Base-by-base conservation (phyloP, 2,888 invertebrate genomes). In the Gortyna flavago region DNA sequence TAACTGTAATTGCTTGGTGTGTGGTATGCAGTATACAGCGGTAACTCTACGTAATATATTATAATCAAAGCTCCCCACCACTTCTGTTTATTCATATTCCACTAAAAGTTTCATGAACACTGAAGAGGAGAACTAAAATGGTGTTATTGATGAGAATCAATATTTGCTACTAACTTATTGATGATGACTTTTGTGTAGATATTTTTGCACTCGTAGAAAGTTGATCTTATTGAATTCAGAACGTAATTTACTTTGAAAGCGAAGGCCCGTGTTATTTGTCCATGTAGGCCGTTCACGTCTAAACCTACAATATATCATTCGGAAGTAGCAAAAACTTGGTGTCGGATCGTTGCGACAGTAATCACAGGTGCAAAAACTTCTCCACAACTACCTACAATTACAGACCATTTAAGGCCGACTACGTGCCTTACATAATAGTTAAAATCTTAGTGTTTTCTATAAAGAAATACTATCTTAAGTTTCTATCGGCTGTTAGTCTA, bases 351-450 rank as follows among this genome's bases (percentile, higher is more conserved):
- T 89, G 92, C 91, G 94, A 93, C 95, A 93, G 95, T 94, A 95
- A 95, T 95, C 93, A 94, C 91, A 84, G 90, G 84, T 69, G 91
- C 93, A 96, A 96, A 95, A 96, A 95, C 91, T 75, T 88, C 89
- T 85, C 81, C 91, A 92, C 94, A 93, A 92, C 93, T 93, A 91
- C 92, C 94, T 93, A 94, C 95, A 95, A 96, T 96, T 96, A 96
- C 94, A 91, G 91, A 90, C 96, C 96, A 94, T 95, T 94, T 96
- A 96, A 91, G 95, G 96, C 87, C 81, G 87, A 89, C 91, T 92
- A 95, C 95, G 94, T 94, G 94, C 93, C 93, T 93, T 93, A 94
- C 95, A 95, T 92, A 92, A 93, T 93, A 92, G 92, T 91, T 92
- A 91, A 93, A 93, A 93, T 93, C 93, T 94, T 92, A 93, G 91